Evolutionary conservation across 2,113 vertebrate species (phyloP).

Genomic region (Corydoras sp.): DNA sequence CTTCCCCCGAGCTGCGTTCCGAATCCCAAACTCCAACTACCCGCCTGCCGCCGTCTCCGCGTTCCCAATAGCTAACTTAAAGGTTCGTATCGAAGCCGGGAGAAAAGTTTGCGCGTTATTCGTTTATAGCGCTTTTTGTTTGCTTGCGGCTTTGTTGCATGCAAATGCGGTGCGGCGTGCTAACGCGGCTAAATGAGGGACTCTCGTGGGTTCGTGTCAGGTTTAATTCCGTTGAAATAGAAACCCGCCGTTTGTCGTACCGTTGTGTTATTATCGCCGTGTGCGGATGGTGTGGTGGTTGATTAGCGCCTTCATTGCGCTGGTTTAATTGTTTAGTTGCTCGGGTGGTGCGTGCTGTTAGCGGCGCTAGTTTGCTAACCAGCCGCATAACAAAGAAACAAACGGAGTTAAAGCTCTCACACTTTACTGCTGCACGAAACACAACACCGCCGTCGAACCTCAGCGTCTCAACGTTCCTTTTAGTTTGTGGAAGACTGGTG

Average conservation of each 20-base stretch:
- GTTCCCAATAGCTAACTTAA: not conserved
- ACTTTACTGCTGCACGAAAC: not conserved
- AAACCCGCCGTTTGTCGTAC: not conserved
- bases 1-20: too few relatives aligned
- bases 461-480: too few relatives aligned
- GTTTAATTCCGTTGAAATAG: too few relatives aligned
- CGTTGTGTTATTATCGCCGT: not conserved
- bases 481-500: too few relatives aligned
- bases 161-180: constrained; percentile 48
- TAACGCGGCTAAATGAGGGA: constrained; percentile 19
- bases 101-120: constrained; percentile 46
- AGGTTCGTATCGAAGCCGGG: not conserved
- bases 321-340: constrained; percentile 34
- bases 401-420: constrained; percentile 13
- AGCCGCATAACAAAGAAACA: constrained; percentile 46
- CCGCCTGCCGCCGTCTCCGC: not conserved
- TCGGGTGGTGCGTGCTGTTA: constrained; percentile 25
- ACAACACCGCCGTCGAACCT: too few relatives aligned
- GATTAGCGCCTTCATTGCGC: not conserved
- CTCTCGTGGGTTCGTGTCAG: too few relatives aligned
- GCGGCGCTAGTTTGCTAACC: constrained; percentile 42
- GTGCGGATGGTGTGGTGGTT: too few relatives aligned
- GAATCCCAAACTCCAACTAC: too few relatives aligned
- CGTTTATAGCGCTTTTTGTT: constrained; percentile 31
- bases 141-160: constrained; percentile 52